Percentiles rank a stretch among this genome's conserved stretches.
Conservation (phyloP, 2,113 vertebrate species). For the Ceyx margarethae region DNA sequence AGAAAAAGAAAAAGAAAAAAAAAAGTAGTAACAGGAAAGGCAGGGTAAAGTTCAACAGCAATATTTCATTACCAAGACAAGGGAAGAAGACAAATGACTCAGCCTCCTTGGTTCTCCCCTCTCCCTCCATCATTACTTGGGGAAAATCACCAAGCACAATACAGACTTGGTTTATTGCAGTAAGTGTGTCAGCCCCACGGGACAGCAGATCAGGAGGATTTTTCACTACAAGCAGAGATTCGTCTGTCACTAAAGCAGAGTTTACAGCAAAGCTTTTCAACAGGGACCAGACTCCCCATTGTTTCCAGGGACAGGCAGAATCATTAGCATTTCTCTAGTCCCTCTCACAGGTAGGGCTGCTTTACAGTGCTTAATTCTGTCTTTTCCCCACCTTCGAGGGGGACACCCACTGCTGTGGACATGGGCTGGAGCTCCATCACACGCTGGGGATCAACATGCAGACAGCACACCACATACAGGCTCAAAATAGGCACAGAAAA, state of each 20-base stretch:
- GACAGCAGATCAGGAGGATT: neutral
- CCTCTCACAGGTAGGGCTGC: neutral
- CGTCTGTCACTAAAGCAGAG: neutral
- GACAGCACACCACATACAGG: neutral
- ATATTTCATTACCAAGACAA: slow-evolving; percentile 40
- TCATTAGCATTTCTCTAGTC: neutral
- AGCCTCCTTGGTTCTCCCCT: neutral
- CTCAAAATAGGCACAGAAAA: neutral
- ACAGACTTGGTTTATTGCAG: neutral
- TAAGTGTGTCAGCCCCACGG: neutral
- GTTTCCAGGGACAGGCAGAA: neutral
- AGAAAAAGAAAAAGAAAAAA: neutral
- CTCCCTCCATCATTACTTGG: neutral
- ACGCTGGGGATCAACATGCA: neutral
- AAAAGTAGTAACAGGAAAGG: neutral
- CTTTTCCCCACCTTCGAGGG: neutral
- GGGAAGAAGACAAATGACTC: neutral
- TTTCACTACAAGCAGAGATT: neutral
- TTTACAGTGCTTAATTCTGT: accelerated
- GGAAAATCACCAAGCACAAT: neutral
- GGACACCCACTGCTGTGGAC: neutral
- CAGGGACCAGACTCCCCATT: neutral
- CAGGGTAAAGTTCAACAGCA: neutral
- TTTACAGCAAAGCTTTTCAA: neutral
- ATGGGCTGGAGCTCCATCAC: neutral